Percentiles rank a stretch among this genome's conserved stretches.
These are phyloP conservation scores for Chloroceryle inda DNA, from an alignment of 2,797 vertebrate genomes.

Conservation along the genomic window DNA sequence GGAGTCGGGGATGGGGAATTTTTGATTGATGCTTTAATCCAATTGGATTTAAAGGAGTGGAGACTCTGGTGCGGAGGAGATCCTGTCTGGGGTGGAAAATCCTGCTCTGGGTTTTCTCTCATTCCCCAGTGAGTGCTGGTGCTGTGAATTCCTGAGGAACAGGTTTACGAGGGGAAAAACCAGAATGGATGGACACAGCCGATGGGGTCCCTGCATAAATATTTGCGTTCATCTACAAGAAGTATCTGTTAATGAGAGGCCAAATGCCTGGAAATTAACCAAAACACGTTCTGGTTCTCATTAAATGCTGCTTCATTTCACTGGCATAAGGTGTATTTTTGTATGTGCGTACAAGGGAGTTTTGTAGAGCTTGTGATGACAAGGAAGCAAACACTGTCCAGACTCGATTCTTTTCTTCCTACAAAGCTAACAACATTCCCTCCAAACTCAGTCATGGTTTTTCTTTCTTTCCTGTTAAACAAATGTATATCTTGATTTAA, in stretches of 20 bases:
- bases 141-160: slow-evolving; percentile 14
- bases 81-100: not conserved
- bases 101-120: not conserved
- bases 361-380: slow-evolving; percentile 25
- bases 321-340: slow-evolving; percentile 24
- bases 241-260: slow-evolving; percentile 11
- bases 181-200: not conserved
- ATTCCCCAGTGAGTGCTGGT: not conserved
- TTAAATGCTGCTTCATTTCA: not conserved
- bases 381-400: slow-evolving; percentile 49
- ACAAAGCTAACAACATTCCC: slow-evolving; percentile 19
- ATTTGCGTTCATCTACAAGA: slow-evolving; percentile 25
- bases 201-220: not conserved
- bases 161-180: slow-evolving; percentile 30
- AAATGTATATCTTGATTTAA: not conserved
- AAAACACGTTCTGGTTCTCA: not conserved
- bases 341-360: not conserved
- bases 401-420: slow-evolving; percentile 24
- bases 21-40: not conserved
- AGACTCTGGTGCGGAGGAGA: not conserved
- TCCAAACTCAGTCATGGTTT: not conserved
- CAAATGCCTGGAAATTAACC: slow-evolving; percentile 38
- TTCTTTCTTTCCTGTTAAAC: slow-evolving; percentile 14
- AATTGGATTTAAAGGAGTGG: not conserved
- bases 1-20: not conserved